A percentile compares a stretch with the other conserved stretches of the same genome.
Conservation (phyloP, 37 sponge, comb jelly and placozoan species). For the Aphrocallistes beatrix region DNA sequence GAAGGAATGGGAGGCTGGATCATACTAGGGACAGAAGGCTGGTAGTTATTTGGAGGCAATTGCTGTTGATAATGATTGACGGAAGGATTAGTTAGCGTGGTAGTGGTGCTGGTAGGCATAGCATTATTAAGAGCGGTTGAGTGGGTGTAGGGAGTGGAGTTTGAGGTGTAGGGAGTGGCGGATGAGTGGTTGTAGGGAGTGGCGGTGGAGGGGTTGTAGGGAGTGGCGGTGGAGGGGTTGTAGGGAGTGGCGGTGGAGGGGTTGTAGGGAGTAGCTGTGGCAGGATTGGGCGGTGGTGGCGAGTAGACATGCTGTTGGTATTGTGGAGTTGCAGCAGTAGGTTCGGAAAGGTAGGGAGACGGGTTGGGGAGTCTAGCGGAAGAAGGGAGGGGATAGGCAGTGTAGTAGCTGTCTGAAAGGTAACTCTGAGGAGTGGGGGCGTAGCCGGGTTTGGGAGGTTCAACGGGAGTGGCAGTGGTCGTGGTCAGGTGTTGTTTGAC, state of each 20-base stretch:
- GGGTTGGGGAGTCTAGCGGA: background rate
- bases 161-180: background rate
- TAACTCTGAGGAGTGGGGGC: background rate
- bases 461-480: background rate
- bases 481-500: background rate
- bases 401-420: background rate
- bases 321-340: too few species aligned
- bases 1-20: background rate
- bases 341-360: too few species aligned
- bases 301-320: too few species aligned
- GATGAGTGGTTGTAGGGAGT: background rate
- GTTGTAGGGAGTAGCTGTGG: too few species aligned
- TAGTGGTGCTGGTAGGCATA: background rate
- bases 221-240: background rate
- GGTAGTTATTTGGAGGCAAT: background rate
- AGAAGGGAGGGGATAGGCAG: background rate
- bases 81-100: background rate
- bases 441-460: background rate
- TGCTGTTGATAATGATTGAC: background rate
- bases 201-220: background rate
- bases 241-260: background rate
- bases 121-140: background rate
- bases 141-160: background rate
- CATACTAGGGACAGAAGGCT: background rate
- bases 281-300: too few species aligned